These are phyloP conservation scores for Dendronephthya gigantea DNA, from an alignment of 64 coral and sea anemone genomes.

Conservation along the genomic window DNA sequence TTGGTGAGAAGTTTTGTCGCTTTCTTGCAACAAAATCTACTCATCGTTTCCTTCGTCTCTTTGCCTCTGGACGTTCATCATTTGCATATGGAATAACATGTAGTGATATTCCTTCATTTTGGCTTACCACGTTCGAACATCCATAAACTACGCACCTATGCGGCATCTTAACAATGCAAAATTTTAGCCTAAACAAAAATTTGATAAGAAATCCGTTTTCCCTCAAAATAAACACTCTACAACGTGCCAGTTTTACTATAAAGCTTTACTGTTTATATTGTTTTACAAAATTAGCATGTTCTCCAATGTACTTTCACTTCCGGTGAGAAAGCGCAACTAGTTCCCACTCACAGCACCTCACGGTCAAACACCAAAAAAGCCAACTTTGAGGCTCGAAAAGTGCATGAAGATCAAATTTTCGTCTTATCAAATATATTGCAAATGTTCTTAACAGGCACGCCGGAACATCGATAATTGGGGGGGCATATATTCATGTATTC, in stretches of 20 bases:
- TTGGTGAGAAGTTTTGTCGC: background rate
- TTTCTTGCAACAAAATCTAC: slow-evolving; percentile 10
- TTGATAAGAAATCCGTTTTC: background rate
- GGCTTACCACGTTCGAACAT: background rate
- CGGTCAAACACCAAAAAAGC: too few relatives aligned
- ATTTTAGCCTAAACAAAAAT: background rate
- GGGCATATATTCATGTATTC: too few relatives aligned
- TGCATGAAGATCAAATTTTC: too few relatives aligned
- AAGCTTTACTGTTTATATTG: background rate
- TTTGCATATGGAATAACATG: background rate
- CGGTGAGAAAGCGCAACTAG: background rate
- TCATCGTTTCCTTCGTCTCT: background rate
- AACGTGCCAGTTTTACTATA: background rate
- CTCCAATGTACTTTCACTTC: background rate
- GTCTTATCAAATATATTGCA: too few relatives aligned
- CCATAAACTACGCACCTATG: background rate
- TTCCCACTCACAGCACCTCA: too few relatives aligned
- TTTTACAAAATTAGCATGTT: background rate
- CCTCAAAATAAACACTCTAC: background rate
- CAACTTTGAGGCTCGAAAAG: too few relatives aligned
- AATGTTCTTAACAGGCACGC: too few relatives aligned
- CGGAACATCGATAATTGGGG: too few relatives aligned
- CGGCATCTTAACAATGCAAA: background rate
- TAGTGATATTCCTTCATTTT: background rate
- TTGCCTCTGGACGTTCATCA: background rate